phyloP scores from a whole-genome alignment of 2,888 invertebrate genomes.

The Clepsis dumicolana region DNA sequence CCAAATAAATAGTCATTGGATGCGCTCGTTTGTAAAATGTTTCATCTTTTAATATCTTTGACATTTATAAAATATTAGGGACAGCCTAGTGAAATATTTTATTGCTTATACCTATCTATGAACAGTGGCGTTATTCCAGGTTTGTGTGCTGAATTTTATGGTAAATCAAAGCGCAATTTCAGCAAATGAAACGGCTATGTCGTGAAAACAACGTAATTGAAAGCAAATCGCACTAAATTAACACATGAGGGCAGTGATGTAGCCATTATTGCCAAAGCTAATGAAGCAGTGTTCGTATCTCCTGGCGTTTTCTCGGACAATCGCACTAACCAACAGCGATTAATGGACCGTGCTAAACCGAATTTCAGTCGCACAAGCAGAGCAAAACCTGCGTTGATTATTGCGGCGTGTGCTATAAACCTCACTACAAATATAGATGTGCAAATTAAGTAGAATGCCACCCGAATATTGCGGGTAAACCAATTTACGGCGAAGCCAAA shows the following conservation, averaged over 20 bases:
- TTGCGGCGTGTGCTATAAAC: constrained; percentile 4
- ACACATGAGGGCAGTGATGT: constrained; percentile 20
- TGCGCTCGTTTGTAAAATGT: no score
- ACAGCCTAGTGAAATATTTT: no score
- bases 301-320: constrained; percentile 39
- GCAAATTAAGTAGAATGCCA: neutral
- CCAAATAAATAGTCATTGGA: no score
- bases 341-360: constrained; percentile 29
- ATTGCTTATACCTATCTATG: neutral
- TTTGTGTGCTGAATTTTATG: neutral
- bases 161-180: neutral
- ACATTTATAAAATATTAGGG: no score
- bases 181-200: neutral
- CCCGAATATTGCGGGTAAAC: neutral
- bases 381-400: constrained; percentile 34
- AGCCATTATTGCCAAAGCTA: constrained; percentile 35
- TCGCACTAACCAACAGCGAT: constrained; percentile 37
- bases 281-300: constrained; percentile 34
- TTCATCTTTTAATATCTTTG: no score
- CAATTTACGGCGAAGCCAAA: neutral
- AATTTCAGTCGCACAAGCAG: constrained; percentile 20
- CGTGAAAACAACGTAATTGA: constrained; percentile 11
- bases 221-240: constrained; percentile 28
- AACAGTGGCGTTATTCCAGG: neutral
- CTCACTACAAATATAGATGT: constrained; percentile 2